A percentile compares a stretch with the other conserved stretches of the same genome.
These are phyloP conservation scores for Fissipunctia ypsillon DNA, from an alignment of 2,888 invertebrate genomes.

Conservation along the genomic window DNA sequence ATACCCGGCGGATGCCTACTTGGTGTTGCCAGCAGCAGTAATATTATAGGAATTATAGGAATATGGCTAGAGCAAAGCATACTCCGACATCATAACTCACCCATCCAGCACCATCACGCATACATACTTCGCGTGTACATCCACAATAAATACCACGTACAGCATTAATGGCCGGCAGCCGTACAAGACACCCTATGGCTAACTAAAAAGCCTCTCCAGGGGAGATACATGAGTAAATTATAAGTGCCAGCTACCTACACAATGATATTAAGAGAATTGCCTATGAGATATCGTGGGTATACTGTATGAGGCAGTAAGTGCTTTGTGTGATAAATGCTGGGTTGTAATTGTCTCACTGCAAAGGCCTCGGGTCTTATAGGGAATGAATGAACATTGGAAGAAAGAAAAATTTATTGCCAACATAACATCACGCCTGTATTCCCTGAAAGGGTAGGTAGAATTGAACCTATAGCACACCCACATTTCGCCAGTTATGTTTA, in stretches of 20 bases:
- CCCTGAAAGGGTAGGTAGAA: no score
- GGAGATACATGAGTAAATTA: slow-evolving; percentile 59
- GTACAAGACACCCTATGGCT: slow-evolving; percentile 66
- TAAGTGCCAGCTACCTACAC: slow-evolving; percentile 43
- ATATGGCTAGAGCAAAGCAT: no score
- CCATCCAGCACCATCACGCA: no score
- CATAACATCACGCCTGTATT: no score
- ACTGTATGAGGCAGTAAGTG: slow-evolving; percentile 32
- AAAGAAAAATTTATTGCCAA: neutral
- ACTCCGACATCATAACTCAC: no score
- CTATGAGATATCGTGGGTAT: slow-evolving; percentile 33
- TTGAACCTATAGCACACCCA: no score
- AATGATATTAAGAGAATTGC: slow-evolving; percentile 54
- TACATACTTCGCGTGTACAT: slow-evolving; percentile 8
- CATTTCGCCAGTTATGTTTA: no score
- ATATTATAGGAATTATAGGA: no score
- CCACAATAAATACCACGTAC: slow-evolving; percentile 47
- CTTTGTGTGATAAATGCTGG: slow-evolving; percentile 9
- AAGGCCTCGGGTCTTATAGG: neutral
- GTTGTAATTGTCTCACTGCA: neutral
- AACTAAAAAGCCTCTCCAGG: slow-evolving; percentile 67
- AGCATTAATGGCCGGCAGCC: slow-evolving; percentile 35
- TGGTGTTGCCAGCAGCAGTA: no score
- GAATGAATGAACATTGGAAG: neutral
- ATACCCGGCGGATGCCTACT: no score